A percentile compares a stretch with the other conserved stretches of the same genome.
Evolutionary conservation across 2,888 invertebrate species (phyloP).

Genomic region (Isotomurus palustris): DNA sequence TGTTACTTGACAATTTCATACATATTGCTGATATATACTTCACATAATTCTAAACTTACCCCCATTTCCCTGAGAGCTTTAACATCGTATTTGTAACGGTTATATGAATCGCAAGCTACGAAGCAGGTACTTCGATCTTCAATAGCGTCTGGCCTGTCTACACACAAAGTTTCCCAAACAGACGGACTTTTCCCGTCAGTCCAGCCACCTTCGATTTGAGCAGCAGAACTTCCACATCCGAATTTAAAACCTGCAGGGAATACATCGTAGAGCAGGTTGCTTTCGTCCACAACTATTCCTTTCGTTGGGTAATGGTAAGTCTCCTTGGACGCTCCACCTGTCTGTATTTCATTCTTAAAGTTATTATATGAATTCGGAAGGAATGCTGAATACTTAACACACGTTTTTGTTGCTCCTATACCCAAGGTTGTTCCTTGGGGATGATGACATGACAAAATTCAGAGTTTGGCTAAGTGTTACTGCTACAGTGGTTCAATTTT

Average conservation of each 20-base stretch:
- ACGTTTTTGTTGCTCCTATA: too few relatives aligned
- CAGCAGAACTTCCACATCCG: constrained; percentile 48
- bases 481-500: too few relatives aligned
- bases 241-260: constrained; percentile 48
- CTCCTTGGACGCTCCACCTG: too few relatives aligned
- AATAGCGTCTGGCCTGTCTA: constrained; percentile 46
- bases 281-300: too few relatives aligned
- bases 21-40: too few relatives aligned
- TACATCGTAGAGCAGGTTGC: constrained; percentile 5
- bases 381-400: too few relatives aligned
- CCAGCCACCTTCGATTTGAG: constrained; percentile 49
- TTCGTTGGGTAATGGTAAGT: too few relatives aligned
- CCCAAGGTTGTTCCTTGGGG: too few relatives aligned
- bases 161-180: constrained; percentile 51
- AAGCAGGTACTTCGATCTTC: constrained; percentile 49
- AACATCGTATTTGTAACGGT: constrained; percentile 51
- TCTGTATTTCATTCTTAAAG: too few relatives aligned
- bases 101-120: constrained; percentile 51
- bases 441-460: too few relatives aligned
- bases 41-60: constrained; percentile 46
- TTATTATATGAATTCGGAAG: too few relatives aligned
- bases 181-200: constrained; percentile 48
- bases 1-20: neutral
- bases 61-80: constrained; percentile 49
- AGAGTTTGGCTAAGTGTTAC: too few relatives aligned